phyloP scores from a whole-genome alignment of 2,797 vertebrate species.

The Neosilurus hyrtlii region DNA sequence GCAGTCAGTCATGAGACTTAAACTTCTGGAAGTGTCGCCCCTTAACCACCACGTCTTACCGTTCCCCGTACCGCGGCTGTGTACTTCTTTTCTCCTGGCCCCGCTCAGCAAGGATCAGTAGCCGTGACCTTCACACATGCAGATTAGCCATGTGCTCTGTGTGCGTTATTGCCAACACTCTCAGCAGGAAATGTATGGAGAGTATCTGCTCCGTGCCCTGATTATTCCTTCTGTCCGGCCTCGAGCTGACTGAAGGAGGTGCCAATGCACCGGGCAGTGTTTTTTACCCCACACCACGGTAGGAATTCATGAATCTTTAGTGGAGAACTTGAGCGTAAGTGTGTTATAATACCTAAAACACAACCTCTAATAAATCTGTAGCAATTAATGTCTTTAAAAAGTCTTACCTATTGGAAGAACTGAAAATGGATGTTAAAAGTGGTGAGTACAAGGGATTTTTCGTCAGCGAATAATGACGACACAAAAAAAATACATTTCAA shows the following conservation, averaged over 20 bases:
- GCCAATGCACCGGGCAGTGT: constrained; percentile 42
- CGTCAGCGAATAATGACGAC: not conserved
- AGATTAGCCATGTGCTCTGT: constrained; percentile 85
- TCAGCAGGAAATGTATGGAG: constrained; percentile 46
- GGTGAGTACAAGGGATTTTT: not conserved
- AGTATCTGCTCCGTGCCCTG: constrained; percentile 35
- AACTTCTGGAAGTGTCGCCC: not conserved
- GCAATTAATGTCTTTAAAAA: not conserved
- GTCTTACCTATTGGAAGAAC: not conserved
- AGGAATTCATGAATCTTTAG: not conserved
- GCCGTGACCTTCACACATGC: constrained; percentile 88
- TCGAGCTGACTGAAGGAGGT: constrained; percentile 44
- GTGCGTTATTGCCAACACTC: constrained; percentile 40
- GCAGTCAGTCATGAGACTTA: not conserved
- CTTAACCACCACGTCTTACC: not conserved
- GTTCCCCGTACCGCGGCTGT: not conserved
- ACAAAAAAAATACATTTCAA: too few species aligned
- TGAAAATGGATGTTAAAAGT: not conserved
- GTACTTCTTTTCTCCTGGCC: constrained; percentile 63
- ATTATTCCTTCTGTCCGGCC: constrained; percentile 48
- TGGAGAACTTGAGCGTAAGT: not conserved
- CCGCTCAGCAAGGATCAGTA: constrained; percentile 66
- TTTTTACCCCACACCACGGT: not conserved
- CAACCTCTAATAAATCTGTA: not conserved
- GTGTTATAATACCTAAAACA: not conserved